Evolutionary conservation across 2,113 vertebrate genomes (phyloP).

Genomic region (Physeter macrocephalus): DNA sequence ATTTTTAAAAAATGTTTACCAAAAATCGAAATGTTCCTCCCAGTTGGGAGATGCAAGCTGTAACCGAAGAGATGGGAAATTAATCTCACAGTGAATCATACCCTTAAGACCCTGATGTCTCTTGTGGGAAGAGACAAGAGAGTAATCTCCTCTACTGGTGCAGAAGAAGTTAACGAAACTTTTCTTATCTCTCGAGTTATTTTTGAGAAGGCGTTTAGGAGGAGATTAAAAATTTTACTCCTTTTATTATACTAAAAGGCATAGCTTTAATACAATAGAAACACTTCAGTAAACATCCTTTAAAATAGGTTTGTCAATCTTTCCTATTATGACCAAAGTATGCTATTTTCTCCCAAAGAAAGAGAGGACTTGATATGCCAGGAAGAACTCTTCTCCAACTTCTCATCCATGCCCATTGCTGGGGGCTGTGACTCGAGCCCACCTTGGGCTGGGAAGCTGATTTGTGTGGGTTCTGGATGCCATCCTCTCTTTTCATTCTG

Average conservation of each 20-base stretch:
- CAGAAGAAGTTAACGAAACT: not conserved
- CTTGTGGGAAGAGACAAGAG: not conserved
- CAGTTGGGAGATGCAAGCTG: not conserved
- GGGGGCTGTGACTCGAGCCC: not conserved
- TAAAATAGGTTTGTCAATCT: not conserved
- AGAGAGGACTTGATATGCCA: not conserved
- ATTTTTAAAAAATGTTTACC: not conserved
- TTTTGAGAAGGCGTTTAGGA: not conserved
- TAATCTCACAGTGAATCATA: too few relatives aligned
- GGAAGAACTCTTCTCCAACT: not conserved
- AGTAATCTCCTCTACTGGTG: not conserved
- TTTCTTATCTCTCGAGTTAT: not conserved
- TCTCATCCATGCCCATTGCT: not conserved
- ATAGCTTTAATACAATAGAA: not conserved
- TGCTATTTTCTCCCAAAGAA: not conserved
- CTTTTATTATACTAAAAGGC: not conserved
- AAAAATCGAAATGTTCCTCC: constrained; percentile 2
- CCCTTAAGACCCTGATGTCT: not conserved
- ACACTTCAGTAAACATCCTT: not conserved
- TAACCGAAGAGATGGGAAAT: not conserved
- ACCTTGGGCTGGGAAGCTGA: not conserved
- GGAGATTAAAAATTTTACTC: not conserved
- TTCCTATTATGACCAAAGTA: not conserved
- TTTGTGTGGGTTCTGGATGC: not conserved
- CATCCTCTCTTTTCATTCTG: not conserved